Conservation (phyloP, 2,113 vertebrate species). For the Bombycilla garrulus region DNA sequence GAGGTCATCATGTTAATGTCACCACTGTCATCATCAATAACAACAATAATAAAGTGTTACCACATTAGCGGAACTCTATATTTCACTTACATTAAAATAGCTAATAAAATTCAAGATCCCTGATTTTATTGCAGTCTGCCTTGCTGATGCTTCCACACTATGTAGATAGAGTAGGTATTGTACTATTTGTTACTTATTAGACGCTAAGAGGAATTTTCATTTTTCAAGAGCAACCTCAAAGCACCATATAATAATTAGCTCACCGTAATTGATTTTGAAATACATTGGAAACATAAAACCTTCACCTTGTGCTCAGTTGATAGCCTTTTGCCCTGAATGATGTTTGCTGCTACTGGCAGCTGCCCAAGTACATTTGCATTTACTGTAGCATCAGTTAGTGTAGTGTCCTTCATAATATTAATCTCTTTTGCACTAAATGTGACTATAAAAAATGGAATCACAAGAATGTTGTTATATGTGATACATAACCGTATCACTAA, state of each 20-base stretch:
- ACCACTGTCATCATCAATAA: background rate
- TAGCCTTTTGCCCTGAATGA: background rate
- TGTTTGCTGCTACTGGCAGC: background rate
- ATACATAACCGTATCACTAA: background rate
- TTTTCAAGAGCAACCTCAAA: constrained; percentile 36
- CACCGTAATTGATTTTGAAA: constrained; percentile 32
- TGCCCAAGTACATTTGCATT: background rate
- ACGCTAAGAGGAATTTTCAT: background rate
- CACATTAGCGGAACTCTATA: background rate
- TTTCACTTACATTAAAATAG: background rate
- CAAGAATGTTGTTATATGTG: background rate
- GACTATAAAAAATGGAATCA: background rate
- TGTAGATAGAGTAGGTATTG: background rate
- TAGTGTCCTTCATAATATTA: background rate
- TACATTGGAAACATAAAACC: background rate
- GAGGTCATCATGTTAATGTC: background rate
- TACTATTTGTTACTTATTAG: background rate
- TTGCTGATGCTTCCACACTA: background rate
- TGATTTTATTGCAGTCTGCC: background rate
- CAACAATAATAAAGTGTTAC: background rate
- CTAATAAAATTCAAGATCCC: background rate
- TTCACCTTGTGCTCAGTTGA: background rate
- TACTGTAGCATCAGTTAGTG: background rate
- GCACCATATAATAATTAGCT: constrained; percentile 10
- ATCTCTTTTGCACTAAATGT: background rate